Evolutionary conservation across 2,797 vertebrate genomes (phyloP), one percentile per base, ranked within the genome.

Genomic region (Arremon aurantiirostris): DNA sequence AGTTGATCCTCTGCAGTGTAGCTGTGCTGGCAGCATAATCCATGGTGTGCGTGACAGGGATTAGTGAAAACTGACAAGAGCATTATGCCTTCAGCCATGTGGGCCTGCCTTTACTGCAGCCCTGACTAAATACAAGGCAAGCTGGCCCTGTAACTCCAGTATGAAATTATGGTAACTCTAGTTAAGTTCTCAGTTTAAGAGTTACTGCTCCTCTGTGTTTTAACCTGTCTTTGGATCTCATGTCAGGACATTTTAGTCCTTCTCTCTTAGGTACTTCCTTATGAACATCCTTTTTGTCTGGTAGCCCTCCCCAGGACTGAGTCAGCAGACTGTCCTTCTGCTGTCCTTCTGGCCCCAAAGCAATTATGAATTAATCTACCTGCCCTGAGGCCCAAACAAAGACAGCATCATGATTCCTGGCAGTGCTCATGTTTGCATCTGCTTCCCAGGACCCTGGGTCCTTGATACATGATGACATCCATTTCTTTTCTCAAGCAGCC

Each of bases 11-110:
- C 82, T 57, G 69, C 50, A 30, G 2, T 20, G 37, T 73, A 70
- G 49, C 71, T 91, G 14, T 87, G 37, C 56, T 32, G 24, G 82
- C 46, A 93, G 42, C 9, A 34, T 91, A 96, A 94, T 94, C 93
- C 93, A 27, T 1, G 2, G 42, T 7, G 35, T 83, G 70, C 0
- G 2, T 76, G 77, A 90, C 14, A 32, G 28, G 73, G 77, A 82
- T 94, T 76, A 90, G 35, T 44, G 70, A 82, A 42, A 79, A 88
- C 11, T 26, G 66, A 65, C 14, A 34, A 39, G 47, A 91, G 66
- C 70, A 60, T 93, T 79, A 95, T 24, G n/a, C 28, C 66, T 56
- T 52, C 37, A 28, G 91, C 55, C 42, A 16, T 8, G 26, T 39
- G 32, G 89, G 59, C 63, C 47, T 63, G 18, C 55, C 61, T 82